phyloP scores from a whole-genome alignment of 2,113 vertebrate genomes.

The Myocastor coypus region DNA sequence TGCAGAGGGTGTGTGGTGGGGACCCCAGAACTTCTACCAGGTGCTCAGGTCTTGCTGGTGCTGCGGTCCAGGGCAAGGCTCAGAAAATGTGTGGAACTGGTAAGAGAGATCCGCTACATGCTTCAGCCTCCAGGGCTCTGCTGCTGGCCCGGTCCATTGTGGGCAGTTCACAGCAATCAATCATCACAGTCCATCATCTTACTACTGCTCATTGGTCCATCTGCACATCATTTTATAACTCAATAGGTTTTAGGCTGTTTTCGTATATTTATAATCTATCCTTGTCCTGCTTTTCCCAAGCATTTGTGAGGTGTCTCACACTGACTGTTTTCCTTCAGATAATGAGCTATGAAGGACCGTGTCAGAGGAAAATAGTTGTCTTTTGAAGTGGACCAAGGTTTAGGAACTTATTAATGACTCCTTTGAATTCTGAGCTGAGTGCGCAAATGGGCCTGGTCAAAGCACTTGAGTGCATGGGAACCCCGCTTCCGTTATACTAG shows the following conservation, averaged over 20 bases:
- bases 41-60: neutral
- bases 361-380: neutral
- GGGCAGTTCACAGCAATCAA: accelerated
- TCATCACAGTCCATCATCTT: neutral
- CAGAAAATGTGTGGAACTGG: neutral
- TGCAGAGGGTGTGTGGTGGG: neutral
- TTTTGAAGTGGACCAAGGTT: neutral
- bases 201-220: neutral
- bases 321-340: neutral
- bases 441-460: neutral
- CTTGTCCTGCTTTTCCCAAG: neutral
- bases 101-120: neutral
- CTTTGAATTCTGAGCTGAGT: neutral
- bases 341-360: neutral
- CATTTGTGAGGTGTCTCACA: neutral
- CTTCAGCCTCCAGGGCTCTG: too few species aligned
- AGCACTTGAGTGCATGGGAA: neutral
- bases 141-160: neutral
- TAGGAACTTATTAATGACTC: neutral
- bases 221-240: neutral
- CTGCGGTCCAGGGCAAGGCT: neutral
- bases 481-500: neutral
- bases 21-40: neutral
- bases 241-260: neutral
- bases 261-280: neutral